Conservation (phyloP, 2,113 vertebrate species). For the Gambusia affinis region DNA sequence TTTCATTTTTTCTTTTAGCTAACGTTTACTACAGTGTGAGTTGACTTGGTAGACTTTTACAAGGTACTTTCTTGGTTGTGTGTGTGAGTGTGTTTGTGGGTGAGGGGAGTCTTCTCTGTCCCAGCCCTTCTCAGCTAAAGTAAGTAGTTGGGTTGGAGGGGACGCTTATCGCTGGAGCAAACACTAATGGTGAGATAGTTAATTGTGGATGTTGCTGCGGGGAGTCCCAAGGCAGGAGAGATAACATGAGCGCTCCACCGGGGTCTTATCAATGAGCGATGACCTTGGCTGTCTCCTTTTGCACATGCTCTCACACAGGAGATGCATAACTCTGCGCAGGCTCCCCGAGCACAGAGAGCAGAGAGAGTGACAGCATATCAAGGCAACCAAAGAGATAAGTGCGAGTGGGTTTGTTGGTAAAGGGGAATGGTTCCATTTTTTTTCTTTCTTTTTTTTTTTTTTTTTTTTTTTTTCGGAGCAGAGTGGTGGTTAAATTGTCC, state of each 20-base stretch:
- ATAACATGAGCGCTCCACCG: slow-evolving; percentile 55
- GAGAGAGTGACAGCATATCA: slow-evolving; percentile 53
- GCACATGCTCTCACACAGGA: slow-evolving; percentile 13
- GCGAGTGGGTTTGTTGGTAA: slow-evolving; percentile 20
- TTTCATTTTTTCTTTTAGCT: background rate
- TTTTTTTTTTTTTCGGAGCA: slow-evolving; percentile 30
- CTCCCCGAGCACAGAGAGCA: slow-evolving; percentile 12
- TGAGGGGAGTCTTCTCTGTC: slow-evolving; percentile 7
- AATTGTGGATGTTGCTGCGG: slow-evolving; percentile 66
- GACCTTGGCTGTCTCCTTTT: slow-evolving; percentile 58
- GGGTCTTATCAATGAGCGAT: slow-evolving; percentile 71
- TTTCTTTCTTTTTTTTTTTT: no score
- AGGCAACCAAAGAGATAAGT: slow-evolving; percentile 61
- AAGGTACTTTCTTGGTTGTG: slow-evolving; percentile 24
- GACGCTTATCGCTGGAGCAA: slow-evolving; percentile 49
- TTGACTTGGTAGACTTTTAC: slow-evolving; percentile 14
- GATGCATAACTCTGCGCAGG: slow-evolving; percentile 8
- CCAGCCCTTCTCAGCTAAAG: slow-evolving; percentile 11
- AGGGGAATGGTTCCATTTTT: slow-evolving; percentile 24
- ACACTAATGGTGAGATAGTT: slow-evolving; percentile 51
- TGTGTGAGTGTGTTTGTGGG: no score
- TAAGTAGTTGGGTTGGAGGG: slow-evolving; percentile 8
- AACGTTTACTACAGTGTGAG: no score
- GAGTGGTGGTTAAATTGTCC: slow-evolving; percentile 59
- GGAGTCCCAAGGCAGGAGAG: slow-evolving; percentile 62